Conservation (phyloP, 2,113 vertebrate species). For the Heterocephalus glaber region DNA sequence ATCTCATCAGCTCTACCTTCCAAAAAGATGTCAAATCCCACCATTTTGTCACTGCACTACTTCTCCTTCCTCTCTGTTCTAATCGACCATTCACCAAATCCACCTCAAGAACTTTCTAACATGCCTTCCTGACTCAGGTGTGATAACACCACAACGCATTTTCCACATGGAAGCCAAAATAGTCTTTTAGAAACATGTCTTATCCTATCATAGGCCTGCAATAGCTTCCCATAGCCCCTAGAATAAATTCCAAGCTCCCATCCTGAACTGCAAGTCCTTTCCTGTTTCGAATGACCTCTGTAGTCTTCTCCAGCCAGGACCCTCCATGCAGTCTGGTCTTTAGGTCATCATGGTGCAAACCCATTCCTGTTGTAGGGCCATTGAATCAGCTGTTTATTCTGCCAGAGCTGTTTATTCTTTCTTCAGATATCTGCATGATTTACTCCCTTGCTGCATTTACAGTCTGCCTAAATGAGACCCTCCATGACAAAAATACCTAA, state of each 20-base stretch:
- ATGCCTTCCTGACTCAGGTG: not conserved
- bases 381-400: not conserved
- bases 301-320: not conserved
- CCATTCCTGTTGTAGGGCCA: not conserved
- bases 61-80: not conserved
- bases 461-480: slow-evolving; percentile 29
- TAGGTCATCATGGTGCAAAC: not conserved
- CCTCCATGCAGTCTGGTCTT: not conserved
- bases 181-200: slow-evolving; percentile 10
- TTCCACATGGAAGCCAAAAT: not conserved
- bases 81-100: not conserved
- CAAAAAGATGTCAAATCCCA: not conserved
- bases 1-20: not conserved
- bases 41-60: not conserved
- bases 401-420: not conserved
- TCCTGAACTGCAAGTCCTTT: not conserved
- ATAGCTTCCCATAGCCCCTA: not conserved
- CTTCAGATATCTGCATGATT: not conserved
- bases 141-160: not conserved
- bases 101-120: not conserved
- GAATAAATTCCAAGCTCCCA: not conserved
- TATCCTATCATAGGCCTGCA: not conserved
- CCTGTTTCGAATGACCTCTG: not conserved
- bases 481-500: not conserved
- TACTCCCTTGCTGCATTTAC: not conserved